phyloP scores from a whole-genome alignment of 2,797 vertebrate genomes.

The Rhodeus uyekii region DNA sequence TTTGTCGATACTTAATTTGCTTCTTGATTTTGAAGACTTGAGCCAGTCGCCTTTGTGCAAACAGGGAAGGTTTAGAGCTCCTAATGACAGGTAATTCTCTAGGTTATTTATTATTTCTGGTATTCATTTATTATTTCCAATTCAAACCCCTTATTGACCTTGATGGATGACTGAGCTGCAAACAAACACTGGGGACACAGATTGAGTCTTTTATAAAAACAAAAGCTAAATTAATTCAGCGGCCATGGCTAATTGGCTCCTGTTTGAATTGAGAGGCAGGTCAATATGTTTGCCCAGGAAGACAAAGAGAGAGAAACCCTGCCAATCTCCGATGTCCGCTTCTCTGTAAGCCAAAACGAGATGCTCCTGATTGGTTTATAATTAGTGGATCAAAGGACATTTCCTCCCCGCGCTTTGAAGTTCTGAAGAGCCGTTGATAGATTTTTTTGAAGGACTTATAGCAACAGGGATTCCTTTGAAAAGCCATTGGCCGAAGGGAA shows the following conservation, averaged over 20 bases:
- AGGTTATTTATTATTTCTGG: slow-evolving; percentile 25
- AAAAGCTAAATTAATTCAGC: slow-evolving; percentile 53
- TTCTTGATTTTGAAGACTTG: slow-evolving; percentile 11
- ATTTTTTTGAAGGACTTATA: background rate
- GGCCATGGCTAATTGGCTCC: slow-evolving; percentile 55
- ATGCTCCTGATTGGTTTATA: slow-evolving; percentile 55
- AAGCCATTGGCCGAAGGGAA: slow-evolving; percentile 6
- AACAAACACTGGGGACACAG: slow-evolving; percentile 33
- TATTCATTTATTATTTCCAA: slow-evolving; percentile 12
- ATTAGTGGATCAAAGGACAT: slow-evolving; percentile 45
- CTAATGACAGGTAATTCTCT: slow-evolving; percentile 21
- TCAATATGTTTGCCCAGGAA: slow-evolving; percentile 56
- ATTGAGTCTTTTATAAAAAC: slow-evolving; percentile 46
- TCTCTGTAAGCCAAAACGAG: slow-evolving; percentile 29
- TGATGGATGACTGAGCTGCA: slow-evolving; percentile 14
- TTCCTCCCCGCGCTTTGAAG: slow-evolving; percentile 46
- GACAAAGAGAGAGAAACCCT: slow-evolving; percentile 50
- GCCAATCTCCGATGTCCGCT: slow-evolving; percentile 24
- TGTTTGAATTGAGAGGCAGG: slow-evolving; percentile 53
- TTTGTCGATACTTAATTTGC: slow-evolving; percentile 41
- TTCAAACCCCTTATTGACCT: slow-evolving; percentile 20
- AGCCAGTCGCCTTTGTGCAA: slow-evolving; percentile 16
- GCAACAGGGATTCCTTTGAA: slow-evolving; percentile 3
- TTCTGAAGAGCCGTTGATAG: slow-evolving; percentile 20
- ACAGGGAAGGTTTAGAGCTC: slow-evolving; percentile 3